A percentile compares a stretch with the other conserved stretches of the same genome.
phyloP scores from a whole-genome alignment of 2,113 vertebrate species.

The Malurus elegans region DNA sequence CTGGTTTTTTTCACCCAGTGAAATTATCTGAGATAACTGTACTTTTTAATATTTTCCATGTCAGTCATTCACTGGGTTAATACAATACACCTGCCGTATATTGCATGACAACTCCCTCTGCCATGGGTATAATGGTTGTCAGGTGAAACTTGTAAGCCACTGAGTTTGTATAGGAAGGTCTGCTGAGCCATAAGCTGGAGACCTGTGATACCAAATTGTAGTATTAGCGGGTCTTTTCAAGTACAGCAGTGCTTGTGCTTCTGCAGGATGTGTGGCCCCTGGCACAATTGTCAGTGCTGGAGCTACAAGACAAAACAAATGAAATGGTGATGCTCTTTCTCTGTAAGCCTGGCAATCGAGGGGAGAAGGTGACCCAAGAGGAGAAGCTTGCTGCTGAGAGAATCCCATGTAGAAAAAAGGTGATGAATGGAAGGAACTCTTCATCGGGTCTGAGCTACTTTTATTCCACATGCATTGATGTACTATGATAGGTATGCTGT shows the following conservation, averaged over 20 bases:
- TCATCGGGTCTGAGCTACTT: not conserved
- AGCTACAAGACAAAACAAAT: not conserved
- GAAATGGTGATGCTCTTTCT: not conserved
- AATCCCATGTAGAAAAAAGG: not conserved
- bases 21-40: not conserved
- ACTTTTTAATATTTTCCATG: not conserved
- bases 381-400: not conserved
- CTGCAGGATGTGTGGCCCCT: not conserved
- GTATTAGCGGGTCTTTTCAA: not conserved
- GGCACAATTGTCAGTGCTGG: not conserved
- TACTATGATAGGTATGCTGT: not conserved
- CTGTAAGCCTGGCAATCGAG: not conserved
- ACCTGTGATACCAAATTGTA: accelerated
- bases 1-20: not conserved
- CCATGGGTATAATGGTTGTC: not conserved
- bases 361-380: not conserved
- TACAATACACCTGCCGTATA: not conserved
- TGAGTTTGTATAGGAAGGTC: not conserved
- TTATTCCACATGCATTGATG: not conserved
- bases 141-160: not conserved
- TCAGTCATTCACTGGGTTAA: not conserved
- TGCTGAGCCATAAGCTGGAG: accelerated
- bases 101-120: not conserved
- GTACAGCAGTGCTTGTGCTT: not conserved
- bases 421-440: not conserved